These are phyloP conservation scores for Teleogryllus oceanicus DNA, from an alignment of 2,888 invertebrate species.

Conservation along the genomic window DNA sequence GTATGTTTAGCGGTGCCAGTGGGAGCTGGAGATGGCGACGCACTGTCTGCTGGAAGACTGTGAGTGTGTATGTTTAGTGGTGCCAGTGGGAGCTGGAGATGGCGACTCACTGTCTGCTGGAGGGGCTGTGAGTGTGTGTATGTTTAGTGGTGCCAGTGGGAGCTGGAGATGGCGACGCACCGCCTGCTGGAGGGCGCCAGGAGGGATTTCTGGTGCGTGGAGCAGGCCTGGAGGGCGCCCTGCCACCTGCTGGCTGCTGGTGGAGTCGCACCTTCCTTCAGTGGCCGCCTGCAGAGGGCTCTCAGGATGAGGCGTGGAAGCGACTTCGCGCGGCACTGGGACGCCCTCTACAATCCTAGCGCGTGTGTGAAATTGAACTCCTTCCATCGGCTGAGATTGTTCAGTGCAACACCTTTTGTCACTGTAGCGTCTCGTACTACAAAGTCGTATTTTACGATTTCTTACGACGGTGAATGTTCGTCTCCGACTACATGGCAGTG, in stretches of 20 bases:
- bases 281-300: conserved; percentile 25
- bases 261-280: conserved; percentile 41
- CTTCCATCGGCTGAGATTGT: too few relatives aligned
- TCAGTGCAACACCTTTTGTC: too few relatives aligned
- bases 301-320: conserved; percentile 21
- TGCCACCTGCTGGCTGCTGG: conserved; percentile 43
- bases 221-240: conserved; percentile 28
- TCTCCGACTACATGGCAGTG: too few relatives aligned
- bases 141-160: conserved; percentile 32
- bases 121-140: conserved; percentile 12
- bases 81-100: conserved; percentile 22
- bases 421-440: too few relatives aligned
- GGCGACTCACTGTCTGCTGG: conserved; percentile 33
- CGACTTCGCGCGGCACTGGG: conserved; percentile 24
- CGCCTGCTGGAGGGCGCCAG: conserved; percentile 31
- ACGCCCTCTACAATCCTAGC: background rate
- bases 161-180: conserved; percentile 34
- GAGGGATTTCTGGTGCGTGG: conserved; percentile 33
- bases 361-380: too few relatives aligned
- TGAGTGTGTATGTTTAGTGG: too few relatives aligned
- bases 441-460: too few relatives aligned
- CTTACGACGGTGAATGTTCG: too few relatives aligned
- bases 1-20: too few relatives aligned
- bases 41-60: too few relatives aligned
- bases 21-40: too few relatives aligned